Conservation (phyloP, 2,888 invertebrate species). For the Epirrhoe alternata region DNA sequence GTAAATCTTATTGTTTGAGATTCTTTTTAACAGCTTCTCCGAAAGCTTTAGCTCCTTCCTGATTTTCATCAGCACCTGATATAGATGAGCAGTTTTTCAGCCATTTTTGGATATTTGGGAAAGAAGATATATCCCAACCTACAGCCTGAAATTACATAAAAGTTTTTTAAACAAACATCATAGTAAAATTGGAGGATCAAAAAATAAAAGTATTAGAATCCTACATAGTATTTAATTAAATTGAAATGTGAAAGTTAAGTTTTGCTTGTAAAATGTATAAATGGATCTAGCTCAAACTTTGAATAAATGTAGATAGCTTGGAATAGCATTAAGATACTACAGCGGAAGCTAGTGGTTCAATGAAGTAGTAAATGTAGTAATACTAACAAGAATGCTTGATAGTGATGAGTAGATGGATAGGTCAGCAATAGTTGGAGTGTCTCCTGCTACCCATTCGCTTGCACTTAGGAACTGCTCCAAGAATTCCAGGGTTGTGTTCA, state of each 20-base stretch:
- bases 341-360: neutral
- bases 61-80: constrained; percentile 86
- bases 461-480: constrained; percentile 85
- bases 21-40: constrained; percentile 85
- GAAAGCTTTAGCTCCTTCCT: constrained; percentile 84
- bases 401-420: constrained; percentile 85
- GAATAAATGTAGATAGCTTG: too few relatives aligned
- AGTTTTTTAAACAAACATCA: too few relatives aligned
- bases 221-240: too few relatives aligned
- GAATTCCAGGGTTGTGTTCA: constrained; percentile 85
- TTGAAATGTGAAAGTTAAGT: too few relatives aligned
- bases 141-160: constrained; percentile 75
- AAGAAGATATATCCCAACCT: constrained; percentile 85
- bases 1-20: constrained; percentile 54
- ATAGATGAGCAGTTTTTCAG: constrained; percentile 82
- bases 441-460: constrained; percentile 86
- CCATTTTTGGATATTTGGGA: constrained; percentile 86
- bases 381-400: constrained; percentile 82
- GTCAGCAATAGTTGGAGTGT: constrained; percentile 87
- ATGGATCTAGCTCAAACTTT: too few relatives aligned
- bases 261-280: too few relatives aligned
- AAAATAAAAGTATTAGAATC: too few relatives aligned
- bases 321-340: neutral
- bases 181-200: too few relatives aligned
- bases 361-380: neutral